A percentile compares a stretch with the other conserved stretches of the same genome.
Evolutionary conservation across 2,113 vertebrate genomes (phyloP).

Genomic region (Lanius ludovicianus): DNA sequence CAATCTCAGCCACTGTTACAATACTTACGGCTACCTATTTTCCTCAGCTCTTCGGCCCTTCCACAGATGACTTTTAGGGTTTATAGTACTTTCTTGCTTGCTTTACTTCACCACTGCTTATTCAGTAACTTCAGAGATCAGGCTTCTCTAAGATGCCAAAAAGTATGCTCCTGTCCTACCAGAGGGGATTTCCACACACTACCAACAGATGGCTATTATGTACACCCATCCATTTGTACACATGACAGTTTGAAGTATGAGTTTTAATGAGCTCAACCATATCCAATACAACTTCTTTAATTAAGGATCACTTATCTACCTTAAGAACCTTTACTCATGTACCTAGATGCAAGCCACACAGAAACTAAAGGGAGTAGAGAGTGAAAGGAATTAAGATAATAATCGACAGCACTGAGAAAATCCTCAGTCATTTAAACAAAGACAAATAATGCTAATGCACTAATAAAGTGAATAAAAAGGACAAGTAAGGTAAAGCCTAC

Average conservation of each 20-base stretch:
- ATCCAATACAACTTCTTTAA: not conserved
- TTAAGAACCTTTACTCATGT: not conserved
- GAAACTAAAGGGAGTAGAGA: not conserved
- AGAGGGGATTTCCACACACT: not conserved
- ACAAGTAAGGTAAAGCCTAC: not conserved
- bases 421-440: not conserved
- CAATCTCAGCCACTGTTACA: not conserved
- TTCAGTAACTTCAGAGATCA: not conserved
- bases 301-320: not conserved
- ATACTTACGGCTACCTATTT: not conserved
- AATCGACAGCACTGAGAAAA: not conserved
- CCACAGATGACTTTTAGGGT: not conserved
- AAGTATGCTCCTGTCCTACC: fast-evolving
- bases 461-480: not conserved
- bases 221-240: not conserved
- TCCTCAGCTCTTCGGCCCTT: not conserved
- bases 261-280: not conserved
- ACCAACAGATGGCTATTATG: fast-evolving
- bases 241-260: not conserved
- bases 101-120: not conserved
- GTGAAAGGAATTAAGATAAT: not conserved
- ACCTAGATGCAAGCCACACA: not conserved
- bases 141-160: not conserved
- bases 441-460: not conserved
- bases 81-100: not conserved